Evolutionary conservation across 2,797 vertebrate species (phyloP), one percentile per base, ranked within the genome.

Genomic region (Mico argentatus): DNA sequence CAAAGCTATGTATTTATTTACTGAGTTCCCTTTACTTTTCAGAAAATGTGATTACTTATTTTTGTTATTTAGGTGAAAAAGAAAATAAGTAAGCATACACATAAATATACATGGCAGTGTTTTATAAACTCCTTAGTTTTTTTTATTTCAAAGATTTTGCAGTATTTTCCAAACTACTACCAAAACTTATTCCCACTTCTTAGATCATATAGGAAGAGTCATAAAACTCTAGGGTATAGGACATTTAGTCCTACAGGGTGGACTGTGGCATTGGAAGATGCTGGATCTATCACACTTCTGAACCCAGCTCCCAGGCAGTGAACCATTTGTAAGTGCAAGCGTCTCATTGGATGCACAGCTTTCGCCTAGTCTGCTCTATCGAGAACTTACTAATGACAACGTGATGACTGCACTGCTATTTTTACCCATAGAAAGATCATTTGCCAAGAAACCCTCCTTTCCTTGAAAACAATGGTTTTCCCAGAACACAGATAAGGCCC

Each of bases 21-120:
- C 30, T 79, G 11, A 33, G 26, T 72, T 5, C 5, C 30, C 9
- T 82, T 93, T 84, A 92, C 27, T 72, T 96, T 96, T 88, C 30
- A 88, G 67, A 92, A 67, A 67, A 76, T 75, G 26, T 81, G 64
- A 14, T 39, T 39, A 61, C 79, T 90, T 91, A 41, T 82, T 80
- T 91, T 96, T 22, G n/a, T 83, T 87, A 41, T 90, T 94, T 85
- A 55, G 85, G n/a, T 27, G 61, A 64, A 76, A 83, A 82, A 80
- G 17, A 92, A 61, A 67, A 50, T 39, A 85, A 39, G 36, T 1
- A 41, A 75, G 72, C 82, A 50, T 70, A 70, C 75, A 33, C 7
- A 9, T 76, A 50, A 33, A 39, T 72, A 52, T 44, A 79, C 59
- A 33, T 24, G 33, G 10, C 1, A 4, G 10, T 77, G 41, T 70